These are phyloP conservation scores for Bovichtus diacanthus DNA, from an alignment of 2,797 vertebrate species.

Conservation along the genomic window DNA sequence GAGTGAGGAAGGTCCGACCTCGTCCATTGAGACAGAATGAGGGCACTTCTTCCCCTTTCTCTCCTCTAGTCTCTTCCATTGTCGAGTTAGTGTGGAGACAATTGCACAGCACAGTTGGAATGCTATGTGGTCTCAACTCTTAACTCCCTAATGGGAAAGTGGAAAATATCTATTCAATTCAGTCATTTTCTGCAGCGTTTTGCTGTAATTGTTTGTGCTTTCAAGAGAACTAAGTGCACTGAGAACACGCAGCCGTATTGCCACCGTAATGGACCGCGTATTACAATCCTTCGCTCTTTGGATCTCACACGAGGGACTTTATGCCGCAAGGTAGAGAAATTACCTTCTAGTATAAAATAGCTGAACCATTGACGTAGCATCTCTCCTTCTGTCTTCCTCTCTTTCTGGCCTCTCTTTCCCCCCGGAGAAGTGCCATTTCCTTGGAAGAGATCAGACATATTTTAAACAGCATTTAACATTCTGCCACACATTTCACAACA, in stretches of 20 bases:
- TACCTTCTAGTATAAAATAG: slow-evolving; percentile 70
- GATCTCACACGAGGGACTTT: slow-evolving; percentile 56
- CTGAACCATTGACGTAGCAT: slow-evolving; percentile 63
- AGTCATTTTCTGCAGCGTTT: slow-evolving; percentile 46
- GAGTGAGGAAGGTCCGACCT: background rate
- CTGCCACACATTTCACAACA: slow-evolving; percentile 68
- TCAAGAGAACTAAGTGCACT: slow-evolving; percentile 36
- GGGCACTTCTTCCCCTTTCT: background rate
- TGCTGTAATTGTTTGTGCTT: slow-evolving; percentile 60
- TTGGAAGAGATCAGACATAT: slow-evolving; percentile 60
- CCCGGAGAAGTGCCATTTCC: slow-evolving; percentile 74
- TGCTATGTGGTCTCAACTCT: slow-evolving; percentile 22
- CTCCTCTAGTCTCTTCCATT: background rate
- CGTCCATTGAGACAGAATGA: slow-evolving; percentile 7
- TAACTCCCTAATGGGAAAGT: slow-evolving; percentile 37
- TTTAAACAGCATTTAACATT: slow-evolving; percentile 81
- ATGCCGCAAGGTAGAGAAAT: slow-evolving; percentile 63
- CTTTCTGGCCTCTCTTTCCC: slow-evolving; percentile 36
- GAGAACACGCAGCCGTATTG: slow-evolving; percentile 55
- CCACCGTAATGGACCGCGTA: slow-evolving; percentile 47
- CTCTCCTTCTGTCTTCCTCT: slow-evolving; percentile 42
- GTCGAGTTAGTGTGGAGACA: background rate
- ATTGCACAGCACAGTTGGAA: slow-evolving; percentile 11
- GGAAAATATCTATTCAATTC: slow-evolving; percentile 37
- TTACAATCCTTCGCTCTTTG: slow-evolving; percentile 45